Base-by-base conservation (phyloP, 2,797 vertebrate genomes). In the Sarcoramphus papa region DNA sequence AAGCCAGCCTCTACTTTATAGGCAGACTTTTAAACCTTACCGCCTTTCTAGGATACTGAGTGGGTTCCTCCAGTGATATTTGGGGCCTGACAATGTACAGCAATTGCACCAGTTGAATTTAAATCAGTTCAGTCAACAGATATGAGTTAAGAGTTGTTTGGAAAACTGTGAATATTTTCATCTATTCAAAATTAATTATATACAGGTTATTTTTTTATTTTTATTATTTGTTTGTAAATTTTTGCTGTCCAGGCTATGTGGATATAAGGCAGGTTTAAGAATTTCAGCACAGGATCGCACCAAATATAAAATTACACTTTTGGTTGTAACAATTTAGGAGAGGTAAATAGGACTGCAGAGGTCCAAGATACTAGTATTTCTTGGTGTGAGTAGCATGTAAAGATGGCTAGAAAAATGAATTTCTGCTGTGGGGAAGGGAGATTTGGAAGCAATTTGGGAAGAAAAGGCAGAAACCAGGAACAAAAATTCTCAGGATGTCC, bases 31-130 rank as follows among this genome's bases (percentile, higher is more conserved):
- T 76, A 88, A 77, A 77, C 56, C 41, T 65, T 67, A 41, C 30
- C 0, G 2, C 64, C 60, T 68, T 80, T 69, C 28, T 35, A 2
- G 1, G 2, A 6, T n/a, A 9, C 19, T 31, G 23, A 1, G 0
- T 1, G 2, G 14, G 30, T 45, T 70, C 16, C 17, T 54, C 23
- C 25, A 22, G 15, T 54, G 50, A 12, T 72, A 12, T 10, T 22
- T 63, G 35, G 37, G 17, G 33, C 24, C 21, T 48, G 54, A 35
- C 48, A 18, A 30, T 7, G 14, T 48, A 28, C 18, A 35, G 10
- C 25, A 77, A 4, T 45, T 47, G 60, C n/a, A 67, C 23, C 16
- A n/a, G 22, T 28, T 75, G 53, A 57, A 53, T 56, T 62, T 70
- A 62, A 69, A 62, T 37, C 23, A 21, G 14, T 59, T 74, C 33